Evolutionary conservation across 2,888 invertebrate species (phyloP).

Genomic region (Limnephilus rhombicus): DNA sequence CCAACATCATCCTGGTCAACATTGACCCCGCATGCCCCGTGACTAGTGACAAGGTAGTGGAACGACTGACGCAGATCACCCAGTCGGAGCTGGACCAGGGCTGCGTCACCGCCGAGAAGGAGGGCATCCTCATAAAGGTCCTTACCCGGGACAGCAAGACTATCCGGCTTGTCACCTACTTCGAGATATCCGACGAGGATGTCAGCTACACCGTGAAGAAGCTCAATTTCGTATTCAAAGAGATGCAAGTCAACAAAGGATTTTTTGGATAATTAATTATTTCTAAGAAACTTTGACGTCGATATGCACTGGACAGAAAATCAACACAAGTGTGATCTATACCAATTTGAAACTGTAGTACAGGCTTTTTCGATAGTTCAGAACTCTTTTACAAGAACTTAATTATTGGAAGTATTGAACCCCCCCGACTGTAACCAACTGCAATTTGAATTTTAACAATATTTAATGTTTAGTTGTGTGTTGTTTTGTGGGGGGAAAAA

Average conservation of each 20-base stretch:
- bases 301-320: background rate
- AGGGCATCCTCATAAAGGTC: constrained; percentile 78
- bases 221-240: constrained; percentile 82
- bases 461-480: too few relatives aligned
- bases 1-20: constrained; percentile 86
- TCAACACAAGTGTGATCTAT: background rate
- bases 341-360: background rate
- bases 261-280: constrained; percentile 53
- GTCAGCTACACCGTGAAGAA: constrained; percentile 84
- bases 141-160: constrained; percentile 79
- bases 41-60: constrained; percentile 77
- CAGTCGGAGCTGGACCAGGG: constrained; percentile 76
- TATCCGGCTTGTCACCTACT: constrained; percentile 84
- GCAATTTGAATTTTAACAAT: too few relatives aligned
- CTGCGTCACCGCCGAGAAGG: constrained; percentile 71
- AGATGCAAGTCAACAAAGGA: constrained; percentile 74
- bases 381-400: background rate
- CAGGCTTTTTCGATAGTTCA: too few relatives aligned
- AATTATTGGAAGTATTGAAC: background rate
- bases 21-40: constrained; percentile 77
- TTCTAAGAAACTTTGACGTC: background rate
- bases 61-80: constrained; percentile 74
- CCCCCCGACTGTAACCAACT: background rate
- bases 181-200: constrained; percentile 83
- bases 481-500: too few relatives aligned